A percentile compares a stretch with the other conserved stretches of the same genome.
phyloP scores from a whole-genome alignment of 2,797 vertebrate genomes.

The Eremophila alpestris region DNA sequence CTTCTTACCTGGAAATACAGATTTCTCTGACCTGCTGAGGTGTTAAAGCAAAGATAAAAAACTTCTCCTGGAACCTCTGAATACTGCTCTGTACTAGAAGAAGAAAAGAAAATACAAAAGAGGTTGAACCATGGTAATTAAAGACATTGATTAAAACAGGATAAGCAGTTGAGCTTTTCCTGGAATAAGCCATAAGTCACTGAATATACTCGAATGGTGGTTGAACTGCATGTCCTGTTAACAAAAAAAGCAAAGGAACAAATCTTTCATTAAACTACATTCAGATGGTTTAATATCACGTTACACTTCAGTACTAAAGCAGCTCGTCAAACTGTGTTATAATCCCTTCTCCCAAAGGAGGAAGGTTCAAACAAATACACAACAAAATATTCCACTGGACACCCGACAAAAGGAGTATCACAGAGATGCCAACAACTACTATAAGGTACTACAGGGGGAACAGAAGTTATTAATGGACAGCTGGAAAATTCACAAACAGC shows the following conservation, averaged over 20 bases:
- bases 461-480: not conserved
- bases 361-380: not conserved
- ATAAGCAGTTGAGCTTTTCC: not conserved
- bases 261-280: not conserved
- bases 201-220: not conserved
- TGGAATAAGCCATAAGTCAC: not conserved
- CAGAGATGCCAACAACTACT: not conserved
- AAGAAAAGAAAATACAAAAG: slow-evolving; percentile 15
- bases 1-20: slow-evolving; percentile 94
- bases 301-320: not conserved
- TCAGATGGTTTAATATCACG: not conserved
- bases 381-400: not conserved
- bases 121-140: not conserved
- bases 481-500: not conserved
- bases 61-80: slow-evolving; percentile 96
- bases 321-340: not conserved
- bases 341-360: not conserved
- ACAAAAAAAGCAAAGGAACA: not conserved
- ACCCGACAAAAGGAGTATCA: not conserved
- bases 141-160: not conserved
- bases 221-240: not conserved
- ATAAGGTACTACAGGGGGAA: not conserved
- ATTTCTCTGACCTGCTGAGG: slow-evolving; percentile 98
- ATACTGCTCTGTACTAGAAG: slow-evolving; percentile 86
- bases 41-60: slow-evolving; percentile 97